Evolutionary conservation across 2,888 invertebrate species (phyloP).

Genomic region (Lapara coniferarum): DNA sequence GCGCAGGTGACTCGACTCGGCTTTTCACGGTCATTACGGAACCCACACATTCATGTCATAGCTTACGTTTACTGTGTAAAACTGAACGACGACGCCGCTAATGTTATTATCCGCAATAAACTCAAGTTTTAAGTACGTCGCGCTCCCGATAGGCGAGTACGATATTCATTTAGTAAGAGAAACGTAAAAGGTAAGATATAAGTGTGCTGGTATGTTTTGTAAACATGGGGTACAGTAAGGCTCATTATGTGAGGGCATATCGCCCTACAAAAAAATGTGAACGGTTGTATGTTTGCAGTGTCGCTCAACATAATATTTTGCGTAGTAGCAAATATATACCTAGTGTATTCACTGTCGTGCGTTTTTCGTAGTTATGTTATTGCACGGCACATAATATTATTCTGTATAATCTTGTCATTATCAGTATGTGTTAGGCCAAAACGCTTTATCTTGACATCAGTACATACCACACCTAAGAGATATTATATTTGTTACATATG

Average conservation of each 20-base stretch:
- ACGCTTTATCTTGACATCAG: conserved; percentile 42
- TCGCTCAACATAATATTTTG: too few species aligned
- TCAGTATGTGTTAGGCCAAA: conserved; percentile 24
- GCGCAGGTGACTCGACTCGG: conserved; percentile 22
- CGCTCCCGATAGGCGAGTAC: not conserved
- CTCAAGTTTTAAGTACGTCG: conserved; percentile 9
- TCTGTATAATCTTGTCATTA: conserved; percentile 24
- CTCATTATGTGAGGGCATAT: not conserved
- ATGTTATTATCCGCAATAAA: conserved; percentile 19
- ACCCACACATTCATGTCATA: conserved; percentile 23
- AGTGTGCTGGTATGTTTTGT: conserved; percentile 2
- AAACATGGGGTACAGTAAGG: not conserved
- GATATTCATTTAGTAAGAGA: conserved; percentile 2
- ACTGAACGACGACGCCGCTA: not conserved
- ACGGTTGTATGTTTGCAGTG: not conserved
- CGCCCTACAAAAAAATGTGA: not conserved
- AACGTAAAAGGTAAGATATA: not conserved
- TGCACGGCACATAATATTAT: not conserved
- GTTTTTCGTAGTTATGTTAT: conserved; percentile 8
- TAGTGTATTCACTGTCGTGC: not conserved
- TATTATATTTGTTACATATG: conserved; percentile 35
- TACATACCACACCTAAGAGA: conserved; percentile 36
- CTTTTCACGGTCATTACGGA: conserved; percentile 31
- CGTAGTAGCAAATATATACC: not conserved
- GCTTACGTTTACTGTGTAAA: conserved; percentile 6